These are phyloP conservation scores for Artemia sp. DNA, from an alignment of 2,888 invertebrate species.

Conservation along the genomic window DNA sequence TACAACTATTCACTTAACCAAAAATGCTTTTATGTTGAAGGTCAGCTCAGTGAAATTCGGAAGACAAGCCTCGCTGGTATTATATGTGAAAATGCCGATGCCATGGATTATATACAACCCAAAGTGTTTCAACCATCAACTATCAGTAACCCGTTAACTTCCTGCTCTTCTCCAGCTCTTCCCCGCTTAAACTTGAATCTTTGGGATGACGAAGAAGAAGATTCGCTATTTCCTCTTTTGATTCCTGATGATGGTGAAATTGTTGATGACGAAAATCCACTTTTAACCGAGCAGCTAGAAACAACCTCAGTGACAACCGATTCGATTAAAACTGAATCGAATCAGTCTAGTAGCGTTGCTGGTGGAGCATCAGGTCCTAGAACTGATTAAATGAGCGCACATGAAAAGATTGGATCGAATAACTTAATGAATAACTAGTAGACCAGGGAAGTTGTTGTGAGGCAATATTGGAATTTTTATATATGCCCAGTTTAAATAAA, in stretches of 20 bases:
- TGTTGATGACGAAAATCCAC: not conserved
- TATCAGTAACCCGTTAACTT: not conserved
- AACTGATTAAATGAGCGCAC: no score
- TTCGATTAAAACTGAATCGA: no score
- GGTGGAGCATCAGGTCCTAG: no score
- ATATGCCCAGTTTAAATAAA: no score
- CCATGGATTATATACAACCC: slow-evolving; percentile 42
- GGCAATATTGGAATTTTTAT: no score
- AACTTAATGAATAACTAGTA: no score
- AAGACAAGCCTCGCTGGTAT: slow-evolving; percentile 52
- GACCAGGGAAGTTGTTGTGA: no score
- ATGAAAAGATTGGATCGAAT: no score
- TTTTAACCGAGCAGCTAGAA: no score
- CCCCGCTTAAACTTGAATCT: not conserved
- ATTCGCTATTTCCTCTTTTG: not conserved
- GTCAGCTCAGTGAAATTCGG: slow-evolving; percentile 24
- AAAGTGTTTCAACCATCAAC: not conserved
- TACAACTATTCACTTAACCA: no score
- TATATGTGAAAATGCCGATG: slow-evolving; percentile 57
- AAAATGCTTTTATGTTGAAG: not conserved
- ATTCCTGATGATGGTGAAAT: not conserved
- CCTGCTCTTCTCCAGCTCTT: not conserved
- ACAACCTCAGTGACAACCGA: no score
- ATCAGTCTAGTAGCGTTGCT: no score
- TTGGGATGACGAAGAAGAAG: slow-evolving; percentile 7